Percentiles rank a stretch among this genome's conserved stretches.
Evolutionary conservation across 2,113 vertebrate genomes (phyloP).

Genomic region (Dinomys branickii): DNA sequence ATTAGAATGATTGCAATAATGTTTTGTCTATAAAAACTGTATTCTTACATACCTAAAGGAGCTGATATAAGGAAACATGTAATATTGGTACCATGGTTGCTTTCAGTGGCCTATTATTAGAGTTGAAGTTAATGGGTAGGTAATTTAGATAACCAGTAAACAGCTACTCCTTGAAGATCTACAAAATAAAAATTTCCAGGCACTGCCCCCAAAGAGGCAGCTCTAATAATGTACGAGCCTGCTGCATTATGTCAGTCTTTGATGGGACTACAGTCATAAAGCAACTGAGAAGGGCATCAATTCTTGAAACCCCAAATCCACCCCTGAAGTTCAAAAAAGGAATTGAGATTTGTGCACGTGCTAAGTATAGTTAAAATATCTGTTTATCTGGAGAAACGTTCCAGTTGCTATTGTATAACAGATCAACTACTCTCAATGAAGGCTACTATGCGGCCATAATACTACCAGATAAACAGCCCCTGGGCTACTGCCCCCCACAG

Average conservation of each 20-base stretch:
- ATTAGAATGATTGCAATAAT: not conserved
- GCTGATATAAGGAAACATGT: not conserved
- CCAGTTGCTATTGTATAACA: fast-evolving
- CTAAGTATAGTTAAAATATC: not conserved
- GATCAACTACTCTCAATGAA: not conserved
- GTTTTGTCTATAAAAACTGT: not conserved
- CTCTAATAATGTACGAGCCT: not conserved
- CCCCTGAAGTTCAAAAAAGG: not conserved
- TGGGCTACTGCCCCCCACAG: fast-evolving
- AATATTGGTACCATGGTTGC: not conserved
- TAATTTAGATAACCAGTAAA: conserved; percentile 10
- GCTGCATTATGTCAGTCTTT: not conserved
- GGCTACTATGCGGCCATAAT: not conserved
- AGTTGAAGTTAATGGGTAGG: not conserved
- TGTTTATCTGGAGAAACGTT: not conserved
- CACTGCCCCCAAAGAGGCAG: not conserved
- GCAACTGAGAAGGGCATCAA: not conserved
- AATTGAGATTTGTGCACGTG: not conserved
- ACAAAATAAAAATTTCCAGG: not conserved
- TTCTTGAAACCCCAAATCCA: not conserved
- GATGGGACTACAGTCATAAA: not conserved
- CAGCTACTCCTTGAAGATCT: not conserved
- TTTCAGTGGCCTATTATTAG: not conserved
- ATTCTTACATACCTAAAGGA: not conserved
- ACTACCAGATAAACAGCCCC: not conserved